Conservation (phyloP, 2,797 vertebrate species). For the Molossus alvarezi region DNA sequence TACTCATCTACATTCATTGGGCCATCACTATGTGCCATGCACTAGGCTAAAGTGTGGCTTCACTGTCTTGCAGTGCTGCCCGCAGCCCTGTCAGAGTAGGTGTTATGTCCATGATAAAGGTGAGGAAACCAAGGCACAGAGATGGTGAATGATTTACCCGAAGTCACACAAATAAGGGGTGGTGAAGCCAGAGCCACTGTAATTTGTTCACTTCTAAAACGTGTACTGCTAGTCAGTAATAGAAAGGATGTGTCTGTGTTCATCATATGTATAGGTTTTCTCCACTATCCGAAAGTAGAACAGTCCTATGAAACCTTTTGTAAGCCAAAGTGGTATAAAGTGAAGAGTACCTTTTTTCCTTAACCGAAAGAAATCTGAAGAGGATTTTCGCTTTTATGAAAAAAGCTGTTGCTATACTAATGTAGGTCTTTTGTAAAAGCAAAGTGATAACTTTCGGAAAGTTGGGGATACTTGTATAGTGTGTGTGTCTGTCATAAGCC, state of each 20-base stretch:
- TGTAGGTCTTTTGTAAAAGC: neutral
- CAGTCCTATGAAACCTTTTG: neutral
- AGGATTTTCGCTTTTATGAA: neutral
- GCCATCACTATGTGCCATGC: neutral
- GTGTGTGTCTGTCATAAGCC: neutral
- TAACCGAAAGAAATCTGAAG: neutral
- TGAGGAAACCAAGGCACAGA: neutral
- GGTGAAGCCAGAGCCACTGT: neutral
- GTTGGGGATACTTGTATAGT: neutral
- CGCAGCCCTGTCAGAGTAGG: neutral
- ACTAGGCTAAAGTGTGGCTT: neutral
- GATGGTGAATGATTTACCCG: neutral
- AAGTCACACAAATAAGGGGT: neutral
- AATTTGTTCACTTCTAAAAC: conserved; percentile 40
- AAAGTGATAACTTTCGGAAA: neutral
- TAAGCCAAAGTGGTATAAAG: neutral
- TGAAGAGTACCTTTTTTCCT: neutral
- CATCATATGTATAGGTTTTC: neutral
- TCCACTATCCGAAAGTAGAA: neutral
- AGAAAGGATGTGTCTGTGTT: neutral
- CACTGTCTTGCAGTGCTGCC: neutral
- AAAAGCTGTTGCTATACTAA: neutral
- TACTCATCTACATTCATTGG: neutral
- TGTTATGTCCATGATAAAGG: neutral
- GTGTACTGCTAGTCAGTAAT: neutral